Evolutionary conservation across 2,113 vertebrate species (phyloP), one percentile per base, ranked within the genome.

Genomic region (Thunnus thynnus): DNA sequence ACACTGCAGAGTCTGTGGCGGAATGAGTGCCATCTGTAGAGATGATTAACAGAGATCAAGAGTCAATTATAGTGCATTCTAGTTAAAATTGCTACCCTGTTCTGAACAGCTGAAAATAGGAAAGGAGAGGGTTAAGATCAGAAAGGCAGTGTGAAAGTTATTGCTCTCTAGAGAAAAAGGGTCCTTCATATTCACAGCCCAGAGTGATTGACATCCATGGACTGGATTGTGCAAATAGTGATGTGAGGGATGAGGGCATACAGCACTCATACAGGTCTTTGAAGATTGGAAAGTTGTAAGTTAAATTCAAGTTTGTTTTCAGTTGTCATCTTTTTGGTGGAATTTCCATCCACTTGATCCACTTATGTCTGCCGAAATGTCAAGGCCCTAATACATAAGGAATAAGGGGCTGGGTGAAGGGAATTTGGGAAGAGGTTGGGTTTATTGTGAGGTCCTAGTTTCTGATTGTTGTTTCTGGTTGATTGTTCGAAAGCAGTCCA

Each of bases 401-500:
- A 60, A 76, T 61, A 58, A 67, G 62, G 55, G 73, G 67, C 47
- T 12, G 67, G 65, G 51, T 68, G 16, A 44, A 50, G 68, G 64
- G 78, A 70, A 12, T 72, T 64, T 25, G 56, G 80, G 48, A 67
- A 58, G 56, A 73, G 62, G 48, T 17, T 36, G 70, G 70, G 64
- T 80, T 84, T 46, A 68, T 62, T 75, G 63, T 82, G 81, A 89
- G 90, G 89, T 91, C 86, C 88, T 87, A 17, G 48, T 83, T 79
- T 90, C 84, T 82, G 77, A 89, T 92, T 89, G 63, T 73, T 85
- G 61, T 63, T 82, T 83, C 74, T 86, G 79, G 57, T 76, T 92
- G 93, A 95, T 95, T 95, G 94, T 95, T 95, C 83, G n/a, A 89
- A 80, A 93, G 92, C 92, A 86, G 89, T 91, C 91, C 90, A 91